phyloP scores from a whole-genome alignment of 1,140 invertebrate species.

The Saccostrea glomerata region DNA sequence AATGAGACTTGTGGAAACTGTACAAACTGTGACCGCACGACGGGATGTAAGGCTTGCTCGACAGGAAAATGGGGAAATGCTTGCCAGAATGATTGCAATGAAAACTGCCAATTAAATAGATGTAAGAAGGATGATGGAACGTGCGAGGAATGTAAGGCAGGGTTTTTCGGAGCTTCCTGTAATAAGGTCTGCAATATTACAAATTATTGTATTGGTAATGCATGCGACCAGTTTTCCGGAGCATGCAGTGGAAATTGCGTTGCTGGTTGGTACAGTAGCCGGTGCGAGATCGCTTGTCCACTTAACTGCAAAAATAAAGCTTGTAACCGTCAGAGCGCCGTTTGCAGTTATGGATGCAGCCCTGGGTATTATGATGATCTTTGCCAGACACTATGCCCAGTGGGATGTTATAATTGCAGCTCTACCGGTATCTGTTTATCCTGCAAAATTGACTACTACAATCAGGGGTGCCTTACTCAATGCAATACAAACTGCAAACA shows the following conservation, averaged over 20 bases:
- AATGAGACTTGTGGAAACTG: slow-evolving; percentile 27
- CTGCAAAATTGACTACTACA: slow-evolving; percentile 11
- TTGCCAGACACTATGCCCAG: neutral
- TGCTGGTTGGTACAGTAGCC: slow-evolving; percentile 26
- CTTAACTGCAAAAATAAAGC: neutral
- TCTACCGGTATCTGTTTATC: neutral
- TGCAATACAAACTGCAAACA: slow-evolving; percentile 40
- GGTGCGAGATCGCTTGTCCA: slow-evolving; percentile 13
- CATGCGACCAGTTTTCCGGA: slow-evolving; percentile 8
- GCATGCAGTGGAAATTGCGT: slow-evolving; percentile 41
- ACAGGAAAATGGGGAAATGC: slow-evolving; percentile 45
- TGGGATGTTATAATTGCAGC: slow-evolving; percentile 4
- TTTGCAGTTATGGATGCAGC: slow-evolving; percentile 27
- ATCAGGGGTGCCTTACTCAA: neutral
- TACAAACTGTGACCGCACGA: slow-evolving; percentile 5
- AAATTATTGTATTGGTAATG: slow-evolving; percentile 34
- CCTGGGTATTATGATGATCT: slow-evolving; percentile 40
- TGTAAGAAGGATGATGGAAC: slow-evolving; percentile 35
- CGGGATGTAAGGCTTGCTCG: slow-evolving; percentile 30
- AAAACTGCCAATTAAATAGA: slow-evolving; percentile 17
- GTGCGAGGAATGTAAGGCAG: slow-evolving; percentile 38
- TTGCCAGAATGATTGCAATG: slow-evolving; percentile 45
- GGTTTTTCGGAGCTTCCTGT: slow-evolving; percentile 47
- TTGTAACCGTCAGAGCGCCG: slow-evolving; percentile 26
- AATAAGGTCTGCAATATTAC: slow-evolving; percentile 25